Percentiles rank a stretch among this genome's conserved stretches.
phyloP scores from a whole-genome alignment of 2,888 invertebrate species.

The Eupeodes luniger region DNA sequence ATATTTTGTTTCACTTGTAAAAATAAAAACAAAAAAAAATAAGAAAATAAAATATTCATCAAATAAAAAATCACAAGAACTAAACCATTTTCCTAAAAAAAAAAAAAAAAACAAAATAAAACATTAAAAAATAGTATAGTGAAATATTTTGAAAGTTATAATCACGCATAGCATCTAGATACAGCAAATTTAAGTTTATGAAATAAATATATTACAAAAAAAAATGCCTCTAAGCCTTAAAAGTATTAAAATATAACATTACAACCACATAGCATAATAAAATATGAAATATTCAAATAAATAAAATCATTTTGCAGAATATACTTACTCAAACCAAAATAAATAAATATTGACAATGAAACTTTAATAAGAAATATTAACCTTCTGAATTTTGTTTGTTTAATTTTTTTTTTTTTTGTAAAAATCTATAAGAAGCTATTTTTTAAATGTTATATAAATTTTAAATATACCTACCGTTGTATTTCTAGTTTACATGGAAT shows the following conservation, averaged over 20 bases:
- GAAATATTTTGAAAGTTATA: constrained; percentile 65
- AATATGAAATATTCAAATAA: constrained; percentile 19
- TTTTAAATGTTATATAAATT: constrained; percentile 36
- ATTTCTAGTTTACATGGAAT: constrained; percentile 55
- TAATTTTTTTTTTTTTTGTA: constrained; percentile 7
- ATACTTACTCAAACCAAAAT: constrained; percentile 20
- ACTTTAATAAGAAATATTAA: constrained; percentile 11
- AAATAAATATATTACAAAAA: constrained; percentile 4
- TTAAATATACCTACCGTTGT: constrained; percentile 23
- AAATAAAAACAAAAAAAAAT: neutral
- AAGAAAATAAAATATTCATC: constrained; percentile 11
- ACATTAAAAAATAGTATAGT: constrained; percentile 26
- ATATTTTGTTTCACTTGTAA: constrained; percentile 55
- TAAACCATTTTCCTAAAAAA: constrained; percentile 33
- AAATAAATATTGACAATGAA: constrained; percentile 33
- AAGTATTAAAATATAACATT: constrained; percentile 63
- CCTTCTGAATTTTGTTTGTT: neutral
- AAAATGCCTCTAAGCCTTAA: constrained; percentile 73
- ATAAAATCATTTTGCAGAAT: constrained; percentile 38
- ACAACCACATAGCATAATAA: constrained; percentile 18
- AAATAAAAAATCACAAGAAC: constrained; percentile 27
- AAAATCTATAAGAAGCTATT: constrained; percentile 1
- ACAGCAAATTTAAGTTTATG: constrained; percentile 39
- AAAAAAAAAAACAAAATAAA: constrained; percentile 9
- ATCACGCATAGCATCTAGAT: constrained; percentile 57